Base-by-base conservation (phyloP, 2,113 vertebrate species). In the Misgurnus anguillicaudatus region DNA sequence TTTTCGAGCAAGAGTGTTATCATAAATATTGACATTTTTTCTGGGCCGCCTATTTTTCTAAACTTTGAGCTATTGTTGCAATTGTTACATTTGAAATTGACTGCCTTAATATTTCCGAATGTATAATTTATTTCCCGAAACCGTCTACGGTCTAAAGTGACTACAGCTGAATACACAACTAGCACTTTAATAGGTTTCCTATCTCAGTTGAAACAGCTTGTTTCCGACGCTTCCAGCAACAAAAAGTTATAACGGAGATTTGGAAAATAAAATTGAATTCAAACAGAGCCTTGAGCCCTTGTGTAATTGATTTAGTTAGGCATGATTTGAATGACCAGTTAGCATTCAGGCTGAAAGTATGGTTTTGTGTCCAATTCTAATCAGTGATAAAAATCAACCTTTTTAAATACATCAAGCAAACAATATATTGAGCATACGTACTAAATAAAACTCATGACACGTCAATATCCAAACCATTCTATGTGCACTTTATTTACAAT, bases 401-500 rank as follows among this genome's bases (percentile, higher is more conserved):
- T 31, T 31, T 31, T 31, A 31, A 13, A 13, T 13, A 51, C 13
- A 51, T 51, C 11, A 10, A 53, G 16, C 70, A 58, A 42, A 38
- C 53, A 61, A n/a, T 61, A 31, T 57, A 48, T n/a, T 4, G 5
- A 45, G 38, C 9, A 24, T 1, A 10, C 7, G 24, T 31, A 31
- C 24, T 31, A 64, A 84, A 67, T 47, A 17, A 80, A 9, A 77
- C 60, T 8, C 73, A 9, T 5, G 38, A 51, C 45, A 31, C 55
- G 7, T 39, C 11, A 1, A 17, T 1, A 90, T 86, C 85, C 91
- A 90, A 79, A 91, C 88, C 80, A 90, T 89, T 92, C 89, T 92
- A 89, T 90, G 91, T 93, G 91, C 91, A 90, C 89, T 95, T 95
- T 93, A 95, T 93, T 94, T 92, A 93, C 90, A 91, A 84, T 65